Base-by-base conservation (phyloP, 2,113 vertebrate species). In the Lepidothrix coronata region DNA sequence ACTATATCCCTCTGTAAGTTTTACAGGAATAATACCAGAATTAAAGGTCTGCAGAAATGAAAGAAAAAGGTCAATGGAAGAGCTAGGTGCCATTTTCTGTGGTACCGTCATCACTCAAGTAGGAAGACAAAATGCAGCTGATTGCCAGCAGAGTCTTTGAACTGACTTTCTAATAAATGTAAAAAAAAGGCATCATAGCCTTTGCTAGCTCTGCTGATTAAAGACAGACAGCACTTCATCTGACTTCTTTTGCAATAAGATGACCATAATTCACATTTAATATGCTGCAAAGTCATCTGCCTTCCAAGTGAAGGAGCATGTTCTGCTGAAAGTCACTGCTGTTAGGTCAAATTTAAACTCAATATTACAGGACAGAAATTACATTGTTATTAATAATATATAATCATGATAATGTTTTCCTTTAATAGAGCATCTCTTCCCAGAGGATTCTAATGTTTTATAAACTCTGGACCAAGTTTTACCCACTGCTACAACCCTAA, bases 361-460 rank as follows among this genome's bases (percentile, higher is more conserved):
- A 87, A 2, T 79, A 89, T 46, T 81, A 58, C 49, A 89, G 70
- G 61, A 92, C 70, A 92, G 80, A 86, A 84, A 94, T 76, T 89
- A 90, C 76, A 65, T 4, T 58, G 54, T 62, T 91, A 96, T 97
- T 95, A 96, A 93, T 93, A 96, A 96, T 89, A 94, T 83, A 93
- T 94, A 87, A 76, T 79, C n/a, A 61, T 52, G 8, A 75, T 72
- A 55, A 89, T 46, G 27, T 89, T 91, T 95, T 94, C 55, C 86
- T 54, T 92, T 85, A 92, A 91, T 65, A 89, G 66, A 55, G 30
- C 44, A 72, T 44, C 73, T 91, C 66, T 85, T 85, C 57, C 77
- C 44, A 85, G 84, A 75, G 76, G 72, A 84, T 71, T 20, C 65
- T 70, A 72, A 61, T 33, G 49, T 33, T 77, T 88, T 13, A 55